Conservation (phyloP, 2,888 invertebrate species). For the Argyresthia goedartella region DNA sequence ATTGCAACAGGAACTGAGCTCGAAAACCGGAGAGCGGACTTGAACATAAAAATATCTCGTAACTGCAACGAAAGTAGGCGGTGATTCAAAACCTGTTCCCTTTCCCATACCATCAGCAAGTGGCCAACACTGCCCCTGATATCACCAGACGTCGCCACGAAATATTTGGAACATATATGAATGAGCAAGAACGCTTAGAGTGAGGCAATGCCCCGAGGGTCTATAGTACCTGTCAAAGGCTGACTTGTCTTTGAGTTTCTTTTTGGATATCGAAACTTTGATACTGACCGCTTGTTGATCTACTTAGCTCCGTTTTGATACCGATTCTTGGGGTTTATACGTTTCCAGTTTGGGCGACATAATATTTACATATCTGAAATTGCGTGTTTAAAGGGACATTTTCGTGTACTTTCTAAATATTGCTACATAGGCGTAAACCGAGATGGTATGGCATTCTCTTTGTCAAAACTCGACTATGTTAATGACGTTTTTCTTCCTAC, state of each 20-base stretch:
- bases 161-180: conserved; percentile 36
- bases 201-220: conserved; percentile 24
- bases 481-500: too few relatives aligned
- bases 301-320: too few relatives aligned
- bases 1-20: not conserved
- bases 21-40: not conserved
- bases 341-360: too few relatives aligned
- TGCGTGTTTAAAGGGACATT: too few relatives aligned
- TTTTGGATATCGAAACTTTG: too few relatives aligned
- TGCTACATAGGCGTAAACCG: too few relatives aligned
- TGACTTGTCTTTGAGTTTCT: conserved; percentile 7
- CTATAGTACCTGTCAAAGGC: conserved; percentile 13
- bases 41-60: conserved; percentile 5
- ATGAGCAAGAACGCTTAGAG: conserved; percentile 29
- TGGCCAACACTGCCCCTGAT: not conserved
- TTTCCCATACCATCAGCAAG: not conserved
- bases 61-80: conserved; percentile 7
- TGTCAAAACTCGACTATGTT: too few relatives aligned
- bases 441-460: too few relatives aligned
- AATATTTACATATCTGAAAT: too few relatives aligned
- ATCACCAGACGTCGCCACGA: conserved; percentile 20
- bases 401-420: too few relatives aligned
- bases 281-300: too few relatives aligned
- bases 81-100: not conserved
- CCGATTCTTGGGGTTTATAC: too few relatives aligned